Evolutionary conservation across 2,797 vertebrate genomes (phyloP), one percentile per base, ranked within the genome.

Genomic region (Dryobates pubescens): DNA sequence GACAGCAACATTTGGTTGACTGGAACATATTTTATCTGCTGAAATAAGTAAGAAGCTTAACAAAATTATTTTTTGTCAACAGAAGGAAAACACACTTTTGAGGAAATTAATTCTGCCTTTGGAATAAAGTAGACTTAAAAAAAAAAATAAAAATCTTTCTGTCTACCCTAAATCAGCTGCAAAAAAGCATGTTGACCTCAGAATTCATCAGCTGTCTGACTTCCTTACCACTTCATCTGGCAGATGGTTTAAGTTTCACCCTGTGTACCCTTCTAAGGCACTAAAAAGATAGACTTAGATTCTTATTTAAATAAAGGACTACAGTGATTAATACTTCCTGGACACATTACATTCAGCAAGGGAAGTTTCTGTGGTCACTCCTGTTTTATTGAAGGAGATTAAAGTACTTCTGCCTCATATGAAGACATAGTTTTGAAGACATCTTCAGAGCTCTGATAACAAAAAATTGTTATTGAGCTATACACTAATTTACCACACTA

Each of bases 11-110:
- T 82, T 61, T 83, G 69, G 19, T 73, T 93, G 58, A 89, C 62
- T 47, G 58, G 75, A 94, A 92, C 17, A 69, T 64, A 85, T 86
- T 92, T 83, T 88, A 65, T 91, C 38, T 1, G 0, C 32, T 86
- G 62, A 95, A 89, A 41, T 17, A 93, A 72, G 24, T 72, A 90
- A 88, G 61, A 74, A 94, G 15, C 41, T 81, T 72, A 95, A 89
- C 6, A 88, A 43, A 68, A 70, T 76, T 65, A 29, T 68, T 69
- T 71, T 73, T 80, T 89, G 14, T 86, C 92, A 74, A 78, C 43
- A 86, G 90, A 82, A 24, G n/a, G 59, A 91, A 89, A 92, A 89
- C 16, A 88, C 54, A 45, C 18, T 84, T 94, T 91, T 88, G 36
- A 94, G 67, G 45, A 94, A 75, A 89, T 82, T 65, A 74, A 71